Base-by-base conservation (phyloP, 2,888 invertebrate genomes). In the Troilus luridus region DNA sequence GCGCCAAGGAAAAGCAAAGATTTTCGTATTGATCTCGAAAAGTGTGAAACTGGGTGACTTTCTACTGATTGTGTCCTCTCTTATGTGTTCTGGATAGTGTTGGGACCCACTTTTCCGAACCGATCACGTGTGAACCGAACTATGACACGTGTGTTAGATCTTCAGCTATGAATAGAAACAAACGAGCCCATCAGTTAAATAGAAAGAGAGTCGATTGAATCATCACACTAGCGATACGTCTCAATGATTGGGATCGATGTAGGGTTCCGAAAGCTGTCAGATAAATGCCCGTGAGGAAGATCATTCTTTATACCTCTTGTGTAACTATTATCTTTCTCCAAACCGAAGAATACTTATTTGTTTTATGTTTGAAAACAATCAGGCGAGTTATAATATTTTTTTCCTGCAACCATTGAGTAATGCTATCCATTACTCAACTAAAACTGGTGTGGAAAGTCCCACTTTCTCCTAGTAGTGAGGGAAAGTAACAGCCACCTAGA, bases 161-260 rank as follows among this genome's bases (percentile, higher is more conserved):
- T 14, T 14, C 27, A 9, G 72, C 72, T 7, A 19, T 77, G 72
- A 77, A 77, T 77, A 77, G 72, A 77, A 77, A 77, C 72, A 77
- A 77, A 77, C 72, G 72, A 77, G 72, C 27, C 41, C 72, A 77
- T 77, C 41, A 41, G 41, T 77, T 77, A 41, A 77, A 77, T 77
- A 77, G 41, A 0, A 24, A 14, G 24, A 7, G 67, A 67, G 67
- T 67, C 67, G 72, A 77, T 77, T 41, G 72, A 19, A 41, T 41
- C 72, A 77, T 77, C 72, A 77, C 72, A 41, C 27, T 17, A 77
- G 17, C 41, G 72, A 77, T 77, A 77, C 41, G 17, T 77, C 41
- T 19, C 27, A 41, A 41, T 77, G 3, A 77, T 77, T 77, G 72
- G 41, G 72, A 77, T 77, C 41, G 72, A 77, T 67, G 24, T 24